Evolutionary conservation across 1,140 invertebrate species (phyloP), one percentile per base, ranked within the genome.

Genomic region (Solenopsis fugax): DNA sequence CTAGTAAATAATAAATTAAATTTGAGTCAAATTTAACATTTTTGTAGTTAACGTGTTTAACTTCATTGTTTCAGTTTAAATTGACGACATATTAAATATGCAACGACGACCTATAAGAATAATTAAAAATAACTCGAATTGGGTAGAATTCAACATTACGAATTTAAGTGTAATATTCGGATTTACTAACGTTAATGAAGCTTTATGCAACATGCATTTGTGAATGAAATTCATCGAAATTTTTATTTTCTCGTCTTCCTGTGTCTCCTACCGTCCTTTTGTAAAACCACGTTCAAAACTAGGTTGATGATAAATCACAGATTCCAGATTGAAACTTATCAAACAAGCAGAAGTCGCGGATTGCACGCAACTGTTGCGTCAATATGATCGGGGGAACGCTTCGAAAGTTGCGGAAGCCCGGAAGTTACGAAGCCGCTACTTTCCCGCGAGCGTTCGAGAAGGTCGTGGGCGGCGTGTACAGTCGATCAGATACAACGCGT

Each of bases 391-490:
- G 67, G 67, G 78, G 87, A 89, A 80, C 87, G 54, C 76, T 71
- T 92, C 82, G 90, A 93, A 92, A 93, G 90, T 92, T 89, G 76
- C 89, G 89, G 89, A 91, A 91, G 89, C 89, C 86, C 88, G 89
- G 90, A 93, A 92, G 82, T 90, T 88, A 91, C 82, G 87, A 87
- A 73, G 81, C 86, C 77, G 56, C 81, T 85, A 90, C 90, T 92
- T 93, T 93, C 90, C 77, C 87, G 84, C 58, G 75, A 78, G 73
- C 84, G 87, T 88, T 90, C 90, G 52, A 89, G 75, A 77, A 81
- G 62, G 52, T 84, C 69, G 82, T 64, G 65, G 85, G 45, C 34
- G 65, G 69, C 37, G 48, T 60, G 13, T 41, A 41, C 16, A 82
- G 67, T 41, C 65, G 24, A 87, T 87, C 69, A 84, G 80, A 84